phyloP scores from a whole-genome alignment of 2,113 vertebrate species.

The Drymodes brunneopygia region DNA sequence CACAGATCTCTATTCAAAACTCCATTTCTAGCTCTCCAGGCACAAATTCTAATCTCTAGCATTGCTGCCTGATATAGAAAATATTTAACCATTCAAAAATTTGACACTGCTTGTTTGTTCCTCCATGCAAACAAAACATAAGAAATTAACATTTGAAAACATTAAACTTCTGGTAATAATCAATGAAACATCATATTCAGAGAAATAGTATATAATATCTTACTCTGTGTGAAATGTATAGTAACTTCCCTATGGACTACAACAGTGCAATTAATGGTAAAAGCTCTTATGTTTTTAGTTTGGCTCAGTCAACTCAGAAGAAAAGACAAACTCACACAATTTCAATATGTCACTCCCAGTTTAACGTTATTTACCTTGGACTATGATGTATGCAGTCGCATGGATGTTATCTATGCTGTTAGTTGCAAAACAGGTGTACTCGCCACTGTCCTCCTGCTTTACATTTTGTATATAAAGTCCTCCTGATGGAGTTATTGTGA shows the following conservation, averaged over 20 bases:
- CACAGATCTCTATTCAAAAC: background rate
- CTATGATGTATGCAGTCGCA: constrained; percentile 88
- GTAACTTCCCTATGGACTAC: background rate
- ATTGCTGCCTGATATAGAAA: background rate
- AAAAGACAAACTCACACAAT: background rate
- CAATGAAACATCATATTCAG: background rate
- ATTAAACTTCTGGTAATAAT: background rate
- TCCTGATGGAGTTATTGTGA: constrained; percentile 89
- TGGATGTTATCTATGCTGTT: constrained; percentile 91
- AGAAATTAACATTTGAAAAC: background rate
- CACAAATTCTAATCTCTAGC: background rate
- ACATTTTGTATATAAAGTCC: constrained; percentile 94
- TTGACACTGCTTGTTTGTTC: background rate
- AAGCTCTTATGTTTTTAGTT: background rate
- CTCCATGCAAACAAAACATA: background rate
- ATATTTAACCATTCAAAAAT: background rate
- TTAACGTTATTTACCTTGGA: constrained; percentile 81
- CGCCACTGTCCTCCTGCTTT: constrained; percentile 84
- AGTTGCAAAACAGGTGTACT: constrained; percentile 92
- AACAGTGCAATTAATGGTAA: background rate
- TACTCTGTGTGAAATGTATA: background rate
- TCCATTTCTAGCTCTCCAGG: background rate
- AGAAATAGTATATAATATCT: background rate
- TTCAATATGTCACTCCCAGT: background rate
- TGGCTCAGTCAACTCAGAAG: background rate